Evolutionary conservation across 1,140 invertebrate species (phyloP).

Genomic region (Solenopsis invicta): DNA sequence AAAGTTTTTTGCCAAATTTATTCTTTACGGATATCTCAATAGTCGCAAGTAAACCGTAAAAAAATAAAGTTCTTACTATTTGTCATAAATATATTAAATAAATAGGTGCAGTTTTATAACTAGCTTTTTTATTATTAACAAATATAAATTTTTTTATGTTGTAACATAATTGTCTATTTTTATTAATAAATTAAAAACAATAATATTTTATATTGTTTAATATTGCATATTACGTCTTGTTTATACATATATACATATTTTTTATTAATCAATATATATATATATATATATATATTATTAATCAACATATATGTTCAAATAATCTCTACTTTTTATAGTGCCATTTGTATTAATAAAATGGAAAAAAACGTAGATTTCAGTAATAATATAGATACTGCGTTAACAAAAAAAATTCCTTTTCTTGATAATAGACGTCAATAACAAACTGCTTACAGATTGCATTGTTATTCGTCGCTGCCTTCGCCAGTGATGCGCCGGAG

Average conservation of each 20-base stretch:
- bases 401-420: neutral
- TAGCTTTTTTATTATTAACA: neutral
- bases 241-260: neutral
- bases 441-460: conserved; percentile 41
- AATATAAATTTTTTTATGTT: neutral
- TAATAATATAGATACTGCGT: neutral
- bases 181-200: neutral
- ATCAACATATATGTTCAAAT: neutral
- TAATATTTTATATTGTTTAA: no score
- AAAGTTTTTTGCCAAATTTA: neutral
- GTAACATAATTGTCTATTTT: conserved; percentile 1
- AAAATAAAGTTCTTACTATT: neutral
- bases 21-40: neutral
- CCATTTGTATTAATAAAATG: neutral
- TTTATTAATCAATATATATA: conserved; percentile 2
- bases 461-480: conserved; percentile 32
- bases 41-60: neutral
- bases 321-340: neutral
- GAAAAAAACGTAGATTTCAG: neutral
- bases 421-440: neutral
- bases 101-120: neutral
- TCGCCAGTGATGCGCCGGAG: conserved; percentile 60
- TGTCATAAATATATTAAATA: neutral
- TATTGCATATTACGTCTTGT: neutral
- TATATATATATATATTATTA: neutral